Evolutionary conservation across 2,888 invertebrate genomes (phyloP), one percentile per base, ranked within the genome.

Genomic region (Nemapogon koenigi): DNA sequence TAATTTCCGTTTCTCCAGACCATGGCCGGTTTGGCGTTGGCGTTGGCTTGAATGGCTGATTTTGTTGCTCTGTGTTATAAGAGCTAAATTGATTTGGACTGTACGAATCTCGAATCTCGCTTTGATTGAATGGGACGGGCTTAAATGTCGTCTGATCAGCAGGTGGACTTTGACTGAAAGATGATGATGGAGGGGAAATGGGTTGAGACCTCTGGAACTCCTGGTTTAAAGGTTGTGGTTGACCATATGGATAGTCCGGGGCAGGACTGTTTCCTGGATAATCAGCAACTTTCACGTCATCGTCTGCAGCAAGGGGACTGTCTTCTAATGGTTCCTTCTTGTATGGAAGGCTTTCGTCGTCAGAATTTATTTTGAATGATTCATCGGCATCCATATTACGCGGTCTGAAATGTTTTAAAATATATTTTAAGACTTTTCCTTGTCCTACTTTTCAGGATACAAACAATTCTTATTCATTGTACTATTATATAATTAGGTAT

Each of bases 311-410:
- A 30, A 64, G 59, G 0, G 78, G 78, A 25, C 62, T 69, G 41
- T 75, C 75, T 45, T 73, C 73, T 1, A 56, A 49, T 1, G 59
- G 46, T 39, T 72, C 75, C 44, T 76, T 78, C 55, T 78, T 79
- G 59, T 78, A 79, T 0, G 76, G 76, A 30, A 79, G 65, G 45
- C 76, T 76, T 3, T 78, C 76, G 38, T 76, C 75, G 35, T 78
- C 78, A 0, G 76, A 76, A 42, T 72, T 69, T 19, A 76, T 56
- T 46, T 67, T 70, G 43, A 71, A 45, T 6, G 76, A 75, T 15
- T 78, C 78, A 35, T 78, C 76, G 0, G 71, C 73, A 45, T 78
- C 78, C 42, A 76, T 51, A 0, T 63, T 50, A 4, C 72, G 63
- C 4, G 57, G 51, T 38, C 70, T 71, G 56, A 31, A 15, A 26